These are phyloP conservation scores for Neodiprion fabricii DNA, from an alignment of 1,140 invertebrate species.

Conservation along the genomic window DNA sequence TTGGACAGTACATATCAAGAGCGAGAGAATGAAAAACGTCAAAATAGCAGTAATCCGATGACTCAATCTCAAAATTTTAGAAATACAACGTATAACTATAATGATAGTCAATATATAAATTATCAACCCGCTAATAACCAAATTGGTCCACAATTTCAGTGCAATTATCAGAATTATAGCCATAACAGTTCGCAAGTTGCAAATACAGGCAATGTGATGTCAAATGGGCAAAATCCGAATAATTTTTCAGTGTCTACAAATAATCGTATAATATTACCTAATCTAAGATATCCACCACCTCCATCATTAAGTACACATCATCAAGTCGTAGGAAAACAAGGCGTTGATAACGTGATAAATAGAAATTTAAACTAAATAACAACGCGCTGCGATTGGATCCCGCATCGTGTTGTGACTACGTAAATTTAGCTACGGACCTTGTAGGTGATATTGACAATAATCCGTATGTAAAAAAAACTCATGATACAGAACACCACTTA, in stretches of 20 bases:
- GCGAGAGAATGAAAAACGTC: neutral
- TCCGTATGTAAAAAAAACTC: neutral
- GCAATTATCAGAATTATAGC: neutral
- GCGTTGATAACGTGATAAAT: neutral
- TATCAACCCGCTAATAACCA: neutral
- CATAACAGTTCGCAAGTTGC: neutral
- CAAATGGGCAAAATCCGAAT: neutral
- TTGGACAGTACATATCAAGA: constrained; percentile 14
- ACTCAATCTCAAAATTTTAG: neutral
- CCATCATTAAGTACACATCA: neutral
- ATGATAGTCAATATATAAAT: neutral
- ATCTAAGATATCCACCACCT: neutral
- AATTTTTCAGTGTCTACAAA: neutral
- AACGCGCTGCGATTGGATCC: neutral
- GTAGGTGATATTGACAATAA: neutral
- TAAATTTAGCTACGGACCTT: neutral
- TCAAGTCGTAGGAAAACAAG: neutral
- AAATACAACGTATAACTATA: neutral
- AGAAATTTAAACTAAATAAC: neutral
- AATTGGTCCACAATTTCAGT: neutral
- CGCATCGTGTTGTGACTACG: neutral
- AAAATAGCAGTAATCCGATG: neutral
- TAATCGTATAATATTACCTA: neutral
- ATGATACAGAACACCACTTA: neutral
- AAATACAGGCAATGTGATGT: too few relatives aligned